Evolutionary conservation across 2,888 invertebrate genomes (phyloP), one percentile per base, ranked within the genome.

Genomic region (Dicyrtoma fusca): DNA sequence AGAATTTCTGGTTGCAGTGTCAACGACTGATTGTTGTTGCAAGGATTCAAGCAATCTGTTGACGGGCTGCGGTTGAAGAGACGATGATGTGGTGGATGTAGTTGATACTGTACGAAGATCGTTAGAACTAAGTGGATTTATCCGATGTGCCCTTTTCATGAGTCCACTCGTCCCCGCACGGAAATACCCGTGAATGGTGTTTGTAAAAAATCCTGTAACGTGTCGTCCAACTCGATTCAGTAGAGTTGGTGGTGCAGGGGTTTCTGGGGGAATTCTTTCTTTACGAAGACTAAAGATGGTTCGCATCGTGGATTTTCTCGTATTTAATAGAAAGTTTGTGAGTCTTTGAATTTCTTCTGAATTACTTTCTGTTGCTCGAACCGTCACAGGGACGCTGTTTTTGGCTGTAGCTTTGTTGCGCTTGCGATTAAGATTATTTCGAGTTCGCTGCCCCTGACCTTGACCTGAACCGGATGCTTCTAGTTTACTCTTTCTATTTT

Each of bases 331-430:
- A 19, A 74, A 21, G 23, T 68, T 71, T 13, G 74, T 71, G 0
- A 76, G 44, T 51, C 51, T 69, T 14, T 57, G 23, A 13, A 76
- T 75, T 75, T 76, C 76, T 19, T 70, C 69, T 6, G 57, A 44
- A 59, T 47, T 69, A 23, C n/a, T 57, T 2, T 69, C 69, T 8
- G 44, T 45, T 8, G 34, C 34, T 5, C 34, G 34, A 34, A 3
- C 34, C 34, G 34, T 34, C 8, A n/a, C n/a, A n/a, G 34, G 3
- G 34, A 8, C 34, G 34, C 34, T 34, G 34, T n/a, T n/a, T n/a
- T n/a, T n/a, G n/a, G n/a, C n/a, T n/a, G n/a, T n/a, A n/a, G n/a
- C n/a, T n/a, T n/a, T n/a, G n/a, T 51, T 51, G 8, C 51, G 17
- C 8, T 51, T 51, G 8, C n/a, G 21, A 34, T 34, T 8, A 34